phyloP scores from a whole-genome alignment of 2,797 vertebrate species.

The Sebastes kiyomatsui region DNA sequence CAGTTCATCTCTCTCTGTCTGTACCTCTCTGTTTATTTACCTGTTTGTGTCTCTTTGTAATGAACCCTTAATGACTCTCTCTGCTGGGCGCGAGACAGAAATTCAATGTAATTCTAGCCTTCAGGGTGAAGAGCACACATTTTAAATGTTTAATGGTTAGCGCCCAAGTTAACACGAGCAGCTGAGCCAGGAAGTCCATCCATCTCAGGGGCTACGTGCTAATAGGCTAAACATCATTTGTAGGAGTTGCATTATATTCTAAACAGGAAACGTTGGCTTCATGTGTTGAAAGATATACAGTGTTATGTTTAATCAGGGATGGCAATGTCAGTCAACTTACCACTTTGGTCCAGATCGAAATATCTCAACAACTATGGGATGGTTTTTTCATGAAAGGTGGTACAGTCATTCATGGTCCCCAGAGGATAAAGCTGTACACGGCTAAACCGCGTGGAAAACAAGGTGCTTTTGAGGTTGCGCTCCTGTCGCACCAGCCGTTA shows the following conservation, averaged over 20 bases:
- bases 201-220: not conserved
- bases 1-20: not conserved
- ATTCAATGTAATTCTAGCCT: constrained; percentile 17
- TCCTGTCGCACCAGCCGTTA: too few species aligned
- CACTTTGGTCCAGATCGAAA: too few species aligned
- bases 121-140: constrained; percentile 24
- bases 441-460: too few species aligned
- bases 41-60: constrained; percentile 15
- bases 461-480: too few species aligned
- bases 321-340: not conserved
- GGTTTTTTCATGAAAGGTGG: too few species aligned
- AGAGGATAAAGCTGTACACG: too few species aligned
- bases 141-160: constrained; percentile 31
- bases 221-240: not conserved
- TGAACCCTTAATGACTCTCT: constrained; percentile 50
- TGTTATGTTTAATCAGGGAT: not conserved
- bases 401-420: too few species aligned
- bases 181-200: constrained; percentile 15
- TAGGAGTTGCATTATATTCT: too few species aligned
- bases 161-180: not conserved
- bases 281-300: not conserved
- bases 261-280: too few species aligned
- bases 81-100: not conserved
- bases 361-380: too few species aligned
- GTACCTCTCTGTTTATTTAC: not conserved